Base-by-base conservation (phyloP, 2,888 invertebrate genomes). In the Meliscaeva auricollis region DNA sequence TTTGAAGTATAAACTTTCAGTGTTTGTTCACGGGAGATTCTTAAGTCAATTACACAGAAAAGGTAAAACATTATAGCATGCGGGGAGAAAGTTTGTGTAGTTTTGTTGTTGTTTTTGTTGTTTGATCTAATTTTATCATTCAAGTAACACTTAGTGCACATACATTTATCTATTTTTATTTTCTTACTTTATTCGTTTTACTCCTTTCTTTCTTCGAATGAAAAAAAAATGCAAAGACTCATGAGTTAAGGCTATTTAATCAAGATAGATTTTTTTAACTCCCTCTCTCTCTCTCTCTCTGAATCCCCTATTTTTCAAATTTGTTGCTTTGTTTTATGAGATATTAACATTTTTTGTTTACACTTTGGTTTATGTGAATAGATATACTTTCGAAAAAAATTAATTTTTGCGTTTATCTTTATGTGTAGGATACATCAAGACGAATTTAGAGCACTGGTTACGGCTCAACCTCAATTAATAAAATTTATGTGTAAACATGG, bases 51-150 rank as follows among this genome's bases (percentile, higher is more conserved):
- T n/a, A n/a, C 2, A 20, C 26, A 26, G 26, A 26, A 26, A 26
- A 26, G 26, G 26, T 26, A 26, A 4, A 26, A 26, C 26, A 26
- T 26, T 26, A n/a, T 41, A 41, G 5, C 3, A n/a, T n/a, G 26
- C 26, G 26, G 9, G 35, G 56, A 56, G 56, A 56, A 56, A 56
- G 56, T 35, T 17, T 6, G 15, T 44, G 6, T 35, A 52, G 9
- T 22, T 15, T 20, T 26, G 17, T 48, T 48, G 0, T 7, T 46
- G 46, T 46, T 22, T 3, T 52, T 26, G 26, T 26, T n/a, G 30
- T 52, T 60, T 41, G 11, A 35, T 58, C 32, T 35, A 54, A 54
- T 32, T 35, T 17, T 26, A 56, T 56, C 56, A 35, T 56, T 56
- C 32, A 35, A 56, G 15, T 56, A 56, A 56, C 32, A 48, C 20